Evolutionary conservation across 2,797 vertebrate genomes (phyloP).

Genomic region (Apogon talboti): DNA sequence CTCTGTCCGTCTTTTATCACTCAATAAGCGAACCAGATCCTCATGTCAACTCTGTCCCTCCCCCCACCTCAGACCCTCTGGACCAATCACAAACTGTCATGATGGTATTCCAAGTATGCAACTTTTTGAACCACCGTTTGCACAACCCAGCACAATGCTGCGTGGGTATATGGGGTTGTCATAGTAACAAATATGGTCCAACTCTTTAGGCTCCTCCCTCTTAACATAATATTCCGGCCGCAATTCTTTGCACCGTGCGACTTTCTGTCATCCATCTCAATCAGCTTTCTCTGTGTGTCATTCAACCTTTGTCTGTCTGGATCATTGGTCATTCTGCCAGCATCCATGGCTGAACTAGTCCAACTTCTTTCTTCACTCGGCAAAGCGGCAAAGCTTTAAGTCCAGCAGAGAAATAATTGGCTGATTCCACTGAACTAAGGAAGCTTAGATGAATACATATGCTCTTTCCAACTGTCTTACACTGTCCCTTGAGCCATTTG

Average conservation of each 20-base stretch:
- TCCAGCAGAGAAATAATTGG: slow-evolving; percentile 67
- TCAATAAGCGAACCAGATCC: slow-evolving; percentile 82
- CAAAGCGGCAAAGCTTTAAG: slow-evolving; percentile 44
- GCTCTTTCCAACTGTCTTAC: slow-evolving; percentile 70
- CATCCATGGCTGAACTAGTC: slow-evolving; percentile 30
- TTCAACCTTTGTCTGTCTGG: slow-evolving; percentile 58
- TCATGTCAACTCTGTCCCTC: slow-evolving; percentile 62
- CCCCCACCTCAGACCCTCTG: slow-evolving; percentile 41
- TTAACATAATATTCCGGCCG: slow-evolving; percentile 70
- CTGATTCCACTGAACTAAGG: slow-evolving; percentile 41
- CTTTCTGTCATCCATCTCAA: slow-evolving; percentile 76
- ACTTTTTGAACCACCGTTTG: slow-evolving; percentile 70
- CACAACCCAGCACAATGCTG: slow-evolving; percentile 56
- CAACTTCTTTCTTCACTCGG: slow-evolving; percentile 34
- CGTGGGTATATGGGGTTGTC: slow-evolving; percentile 53
- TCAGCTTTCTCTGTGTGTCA: slow-evolving; percentile 55
- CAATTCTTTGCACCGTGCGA: slow-evolving; percentile 53
- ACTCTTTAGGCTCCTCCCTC: slow-evolving; percentile 34
- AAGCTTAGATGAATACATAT: slow-evolving; percentile 70
- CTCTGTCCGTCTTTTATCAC: slow-evolving; percentile 74
- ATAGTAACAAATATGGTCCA: slow-evolving; percentile 68
- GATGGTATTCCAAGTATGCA: slow-evolving; percentile 81
- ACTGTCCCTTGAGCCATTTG: slow-evolving; percentile 60
- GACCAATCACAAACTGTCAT: slow-evolving; percentile 73
- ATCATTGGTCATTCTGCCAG: slow-evolving; percentile 64